These are phyloP conservation scores for Pavo muticus DNA, from an alignment of 2,113 vertebrate genomes.

Conservation along the genomic window DNA sequence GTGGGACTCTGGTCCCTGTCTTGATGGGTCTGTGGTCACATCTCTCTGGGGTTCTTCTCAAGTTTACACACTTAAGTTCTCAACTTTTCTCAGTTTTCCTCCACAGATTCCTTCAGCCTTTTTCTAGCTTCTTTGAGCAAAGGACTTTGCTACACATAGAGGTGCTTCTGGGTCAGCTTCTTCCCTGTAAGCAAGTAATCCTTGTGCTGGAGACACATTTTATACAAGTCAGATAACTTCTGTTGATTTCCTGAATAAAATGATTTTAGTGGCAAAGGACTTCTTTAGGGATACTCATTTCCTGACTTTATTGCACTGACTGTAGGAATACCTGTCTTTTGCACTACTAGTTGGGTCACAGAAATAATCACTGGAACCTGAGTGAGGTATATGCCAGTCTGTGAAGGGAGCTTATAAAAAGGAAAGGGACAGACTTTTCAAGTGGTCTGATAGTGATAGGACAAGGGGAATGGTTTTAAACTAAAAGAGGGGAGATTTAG, in stretches of 20 bases:
- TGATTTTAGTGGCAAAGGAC: not conserved
- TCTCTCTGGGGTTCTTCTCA: not conserved
- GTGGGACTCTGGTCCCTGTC: not conserved
- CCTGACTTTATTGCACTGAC: not conserved
- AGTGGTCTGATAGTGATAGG: too few relatives aligned
- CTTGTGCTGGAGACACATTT: not conserved
- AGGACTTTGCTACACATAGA: not conserved
- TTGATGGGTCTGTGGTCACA: not conserved
- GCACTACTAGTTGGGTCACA: not conserved
- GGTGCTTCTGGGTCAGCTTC: constrained; percentile 15
- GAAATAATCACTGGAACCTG: not conserved
- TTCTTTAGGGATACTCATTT: not conserved
- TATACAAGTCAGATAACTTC: not conserved
- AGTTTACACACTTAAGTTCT: not conserved
- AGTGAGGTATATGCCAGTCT: not conserved
- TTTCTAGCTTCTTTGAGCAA: not conserved
- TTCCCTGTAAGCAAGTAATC: not conserved
- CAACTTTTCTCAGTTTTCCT: not conserved
- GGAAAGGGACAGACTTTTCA: too few relatives aligned
- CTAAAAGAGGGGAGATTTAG: too few relatives aligned
- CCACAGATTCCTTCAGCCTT: not conserved
- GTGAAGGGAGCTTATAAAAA: too few relatives aligned
- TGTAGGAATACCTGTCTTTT: not conserved
- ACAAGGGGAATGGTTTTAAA: too few relatives aligned
- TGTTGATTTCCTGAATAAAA: not conserved